Evolutionary conservation across 2,113 vertebrate species (phyloP).

Genomic region (Morone saxatilis): DNA sequence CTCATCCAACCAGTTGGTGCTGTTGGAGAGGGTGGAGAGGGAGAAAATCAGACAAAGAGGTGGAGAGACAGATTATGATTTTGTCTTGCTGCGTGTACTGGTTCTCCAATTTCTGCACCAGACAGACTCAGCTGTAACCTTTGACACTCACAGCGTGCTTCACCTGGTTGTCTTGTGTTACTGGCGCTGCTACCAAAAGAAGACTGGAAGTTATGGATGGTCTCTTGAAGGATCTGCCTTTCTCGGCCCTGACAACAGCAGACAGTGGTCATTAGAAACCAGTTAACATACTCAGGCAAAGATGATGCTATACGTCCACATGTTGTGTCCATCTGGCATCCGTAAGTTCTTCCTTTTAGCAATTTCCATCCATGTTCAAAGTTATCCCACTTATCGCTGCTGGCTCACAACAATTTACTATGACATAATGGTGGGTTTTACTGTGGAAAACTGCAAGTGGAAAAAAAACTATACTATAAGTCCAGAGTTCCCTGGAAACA

Average conservation of each 20-base stretch:
- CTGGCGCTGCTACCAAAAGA: constrained; percentile 98
- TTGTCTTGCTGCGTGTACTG: background rate
- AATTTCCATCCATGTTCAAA: constrained; percentile 16
- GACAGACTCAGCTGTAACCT: background rate
- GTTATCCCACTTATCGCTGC: background rate
- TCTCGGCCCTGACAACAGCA: constrained; percentile 89
- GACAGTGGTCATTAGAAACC: constrained; percentile 20
- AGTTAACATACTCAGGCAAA: background rate
- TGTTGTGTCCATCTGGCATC: background rate
- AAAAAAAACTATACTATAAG: constrained; percentile 1
- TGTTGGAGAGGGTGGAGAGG: constrained; percentile 35
- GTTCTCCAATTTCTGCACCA: background rate
- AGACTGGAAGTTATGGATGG: constrained; percentile 98
- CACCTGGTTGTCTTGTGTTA: constrained; percentile 89
- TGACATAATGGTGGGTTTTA: constrained; percentile 2
- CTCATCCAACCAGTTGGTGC: constrained; percentile 82
- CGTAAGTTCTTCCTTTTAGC: background rate
- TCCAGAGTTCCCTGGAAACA: background rate
- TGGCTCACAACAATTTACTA: background rate
- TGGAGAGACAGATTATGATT: background rate
- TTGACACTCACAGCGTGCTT: constrained; percentile 87
- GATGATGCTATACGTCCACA: background rate
- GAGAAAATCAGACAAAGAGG: background rate
- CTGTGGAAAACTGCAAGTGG: constrained; percentile 1
- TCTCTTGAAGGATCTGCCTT: constrained; percentile 97